Evolutionary conservation across 2,888 invertebrate genomes (phyloP).

Genomic region (Nomada goodeniana): DNA sequence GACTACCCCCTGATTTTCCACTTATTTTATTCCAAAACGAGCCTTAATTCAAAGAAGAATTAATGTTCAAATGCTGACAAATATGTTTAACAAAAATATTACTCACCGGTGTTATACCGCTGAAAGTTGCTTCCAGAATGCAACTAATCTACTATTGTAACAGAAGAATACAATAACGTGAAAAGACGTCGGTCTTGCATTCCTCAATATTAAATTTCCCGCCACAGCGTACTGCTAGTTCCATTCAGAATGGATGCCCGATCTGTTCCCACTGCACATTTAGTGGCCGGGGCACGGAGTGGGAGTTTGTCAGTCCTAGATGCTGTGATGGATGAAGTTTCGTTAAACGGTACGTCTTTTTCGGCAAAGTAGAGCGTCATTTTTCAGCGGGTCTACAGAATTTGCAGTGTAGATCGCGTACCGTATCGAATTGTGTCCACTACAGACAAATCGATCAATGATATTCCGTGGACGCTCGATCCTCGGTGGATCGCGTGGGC

Average conservation of each 20-base stretch:
- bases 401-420: constrained; percentile 1
- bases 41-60: no score
- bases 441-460: constrained; percentile 31
- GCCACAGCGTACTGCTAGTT: background rate
- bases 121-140: no score
- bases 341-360: constrained; percentile 78
- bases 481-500: constrained; percentile 76
- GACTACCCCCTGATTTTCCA: constrained; percentile 23
- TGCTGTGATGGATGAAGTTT: constrained; percentile 81
- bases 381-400: constrained; percentile 9
- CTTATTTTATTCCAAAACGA: background rate
- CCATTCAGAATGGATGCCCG: constrained; percentile 5
- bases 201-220: constrained; percentile 22
- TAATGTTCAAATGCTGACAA: no score
- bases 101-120: no score
- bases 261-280: constrained; percentile 25
- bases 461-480: constrained; percentile 43
- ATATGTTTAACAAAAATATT: no score
- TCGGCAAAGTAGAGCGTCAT: constrained; percentile 28
- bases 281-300: constrained; percentile 53
- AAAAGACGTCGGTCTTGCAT: background rate
- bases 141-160: no score
- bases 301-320: constrained; percentile 73
- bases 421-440: background rate
- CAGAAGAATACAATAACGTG: background rate